A percentile compares a stretch with the other conserved stretches of the same genome.
Conservation (phyloP, 1,140 invertebrate species). For the Habropoda laboriosa region DNA sequence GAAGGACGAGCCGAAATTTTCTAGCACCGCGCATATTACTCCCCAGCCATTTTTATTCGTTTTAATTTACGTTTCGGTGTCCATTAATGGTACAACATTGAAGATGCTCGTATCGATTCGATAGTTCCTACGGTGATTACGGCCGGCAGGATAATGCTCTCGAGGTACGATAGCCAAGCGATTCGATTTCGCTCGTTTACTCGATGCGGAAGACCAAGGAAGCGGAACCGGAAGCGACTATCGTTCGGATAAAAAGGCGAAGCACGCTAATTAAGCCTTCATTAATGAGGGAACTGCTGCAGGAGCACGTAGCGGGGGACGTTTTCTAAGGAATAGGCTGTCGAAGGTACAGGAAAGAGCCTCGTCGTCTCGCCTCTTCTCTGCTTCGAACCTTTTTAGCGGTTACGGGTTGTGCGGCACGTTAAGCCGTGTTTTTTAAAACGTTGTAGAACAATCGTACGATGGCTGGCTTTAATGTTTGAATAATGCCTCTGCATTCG, state of each 20-base stretch:
- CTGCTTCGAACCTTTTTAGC: background rate
- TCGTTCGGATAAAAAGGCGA: conserved; percentile 65
- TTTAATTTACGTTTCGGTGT: background rate
- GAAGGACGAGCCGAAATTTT: background rate
- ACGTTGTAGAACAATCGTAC: background rate
- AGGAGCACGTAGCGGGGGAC: conserved; percentile 20
- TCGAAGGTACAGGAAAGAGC: conserved; percentile 27
- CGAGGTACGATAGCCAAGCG: conserved; percentile 24
- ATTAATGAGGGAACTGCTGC: conserved; percentile 60
- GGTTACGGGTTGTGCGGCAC: no score
- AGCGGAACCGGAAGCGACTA: conserved; percentile 70
- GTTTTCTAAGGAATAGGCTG: conserved; percentile 48
- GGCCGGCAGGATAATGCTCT: conserved; percentile 22
- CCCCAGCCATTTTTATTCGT: background rate
- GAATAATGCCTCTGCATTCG: no score
- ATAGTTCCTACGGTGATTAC: conserved; percentile 29
- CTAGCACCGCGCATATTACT: background rate
- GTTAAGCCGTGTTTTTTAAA: background rate
- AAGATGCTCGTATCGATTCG: conserved; percentile 21
- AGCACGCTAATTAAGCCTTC: conserved; percentile 60
- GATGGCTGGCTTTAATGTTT: background rate
- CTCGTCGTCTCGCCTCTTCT: conserved; percentile 17
- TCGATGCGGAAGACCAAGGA: conserved; percentile 54
- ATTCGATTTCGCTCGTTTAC: conserved; percentile 50
- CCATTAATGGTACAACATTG: background rate